Evolutionary conservation across 2,888 invertebrate species (phyloP), one percentile per base, ranked within the genome.

Genomic region (Tetheella fluctuosa): DNA sequence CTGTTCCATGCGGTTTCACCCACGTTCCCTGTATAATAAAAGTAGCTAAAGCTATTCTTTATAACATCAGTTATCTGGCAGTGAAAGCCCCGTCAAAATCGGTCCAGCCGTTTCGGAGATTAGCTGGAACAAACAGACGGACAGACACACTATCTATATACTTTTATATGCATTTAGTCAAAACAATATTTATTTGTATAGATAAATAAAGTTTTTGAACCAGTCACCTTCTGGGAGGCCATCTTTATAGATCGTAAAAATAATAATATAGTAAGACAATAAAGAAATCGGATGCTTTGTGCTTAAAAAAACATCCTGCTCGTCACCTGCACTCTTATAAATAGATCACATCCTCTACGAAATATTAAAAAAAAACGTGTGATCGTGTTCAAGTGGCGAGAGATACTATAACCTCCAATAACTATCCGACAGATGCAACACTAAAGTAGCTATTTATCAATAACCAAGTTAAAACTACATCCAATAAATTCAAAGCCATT

Each of bases 361-460:
- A 76, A 70, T 60, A 67, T 64, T 63, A 74, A 74, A 86, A n/a
- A n/a, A 86, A 82, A 83, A 81, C 80, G 83, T 80, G 84, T 76
- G 85, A 85, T 74, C 86, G 82, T 81, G 82, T 65, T 69, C 65
- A 74, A 80, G 79, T 69, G 68, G 65, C 70, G 64, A 64, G 54
- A 58, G 52, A 34, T 39, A 34, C 48, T 17, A n/a, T n/a, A 57
- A 61, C 59, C 71, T 64, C 59, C 61, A 54, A 62, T 70, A 71
- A 65, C 65, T 70, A 62, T 10, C 17, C 48, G n/a, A 48, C 48
- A 48, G 48, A 48, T 48, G 48, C 48, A 20, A 13, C 0, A 13
- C 13, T 13, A 34, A 34, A n/a, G 48, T 48, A 48, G 48, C 48
- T 48, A 48, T 48, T 48, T 48, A 20, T 48, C 48, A 20, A 48